Conservation (phyloP, 2,113 vertebrate species). For the Malurus alboscapulatus region DNA sequence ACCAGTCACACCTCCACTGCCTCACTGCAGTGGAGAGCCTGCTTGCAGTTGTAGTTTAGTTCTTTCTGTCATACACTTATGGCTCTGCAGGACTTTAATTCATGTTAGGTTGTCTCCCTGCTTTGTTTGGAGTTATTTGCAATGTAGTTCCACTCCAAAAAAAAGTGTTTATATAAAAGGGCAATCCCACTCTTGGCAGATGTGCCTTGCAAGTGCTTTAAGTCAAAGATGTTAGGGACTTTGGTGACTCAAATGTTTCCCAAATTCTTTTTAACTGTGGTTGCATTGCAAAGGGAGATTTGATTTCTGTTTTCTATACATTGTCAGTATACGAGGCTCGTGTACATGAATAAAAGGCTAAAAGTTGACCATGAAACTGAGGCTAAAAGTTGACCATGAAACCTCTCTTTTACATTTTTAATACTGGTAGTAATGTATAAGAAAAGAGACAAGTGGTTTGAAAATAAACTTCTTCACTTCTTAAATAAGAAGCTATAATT, state of each 20-base stretch:
- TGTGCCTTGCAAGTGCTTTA: neutral
- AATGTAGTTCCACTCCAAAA: neutral
- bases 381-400: neutral
- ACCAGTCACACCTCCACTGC: neutral
- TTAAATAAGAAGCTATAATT: constrained; percentile 53
- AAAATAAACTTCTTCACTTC: constrained; percentile 49
- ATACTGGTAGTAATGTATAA: neutral
- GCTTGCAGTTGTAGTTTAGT: neutral
- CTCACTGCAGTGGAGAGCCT: neutral
- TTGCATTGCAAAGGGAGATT: neutral
- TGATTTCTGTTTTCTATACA: neutral
- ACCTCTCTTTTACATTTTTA: neutral
- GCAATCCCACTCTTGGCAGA: neutral
- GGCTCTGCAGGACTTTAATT: neutral
- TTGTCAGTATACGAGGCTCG: neutral
- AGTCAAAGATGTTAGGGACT: neutral
- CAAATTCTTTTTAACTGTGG: neutral
- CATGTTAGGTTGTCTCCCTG: neutral
- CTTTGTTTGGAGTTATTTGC: neutral
- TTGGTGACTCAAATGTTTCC: constrained; percentile 18
- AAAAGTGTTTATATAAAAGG: neutral
- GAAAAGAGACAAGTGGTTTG: constrained; percentile 18
- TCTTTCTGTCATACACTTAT: neutral
- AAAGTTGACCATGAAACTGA: neutral
- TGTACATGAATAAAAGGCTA: neutral